Evolutionary conservation across 2,113 vertebrate genomes (phyloP).

Genomic region (Paratilapia polleni): DNA sequence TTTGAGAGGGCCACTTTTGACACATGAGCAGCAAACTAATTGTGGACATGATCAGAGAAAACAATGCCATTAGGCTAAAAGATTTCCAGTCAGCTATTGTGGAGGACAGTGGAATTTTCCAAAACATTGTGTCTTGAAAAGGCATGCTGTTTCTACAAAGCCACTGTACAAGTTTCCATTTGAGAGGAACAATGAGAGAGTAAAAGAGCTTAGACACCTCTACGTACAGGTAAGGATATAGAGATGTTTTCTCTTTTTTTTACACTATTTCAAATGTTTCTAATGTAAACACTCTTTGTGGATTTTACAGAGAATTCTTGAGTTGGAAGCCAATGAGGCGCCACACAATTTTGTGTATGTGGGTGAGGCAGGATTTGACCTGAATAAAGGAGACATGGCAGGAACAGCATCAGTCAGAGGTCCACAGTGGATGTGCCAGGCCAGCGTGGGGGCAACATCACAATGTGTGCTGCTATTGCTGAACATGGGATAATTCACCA

Average conservation of each 20-base stretch:
- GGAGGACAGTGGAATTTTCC: too few species aligned
- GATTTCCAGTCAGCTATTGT: too few species aligned
- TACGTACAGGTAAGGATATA: background rate
- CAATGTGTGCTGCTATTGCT: too few species aligned
- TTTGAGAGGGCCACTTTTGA: too few species aligned
- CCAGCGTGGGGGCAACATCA: background rate
- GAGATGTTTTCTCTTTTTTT: background rate
- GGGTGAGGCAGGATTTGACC: background rate
- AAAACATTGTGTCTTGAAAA: too few species aligned
- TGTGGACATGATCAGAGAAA: too few species aligned
- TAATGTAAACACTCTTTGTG: background rate
- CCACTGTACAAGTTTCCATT: too few species aligned
- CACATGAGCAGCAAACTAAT: too few species aligned
- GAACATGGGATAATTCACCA: background rate
- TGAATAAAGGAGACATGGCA: background rate
- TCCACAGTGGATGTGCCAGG: background rate
- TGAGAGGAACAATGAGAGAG: background rate
- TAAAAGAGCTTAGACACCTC: background rate
- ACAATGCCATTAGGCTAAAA: too few species aligned
- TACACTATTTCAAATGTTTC: background rate
- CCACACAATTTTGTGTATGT: background rate
- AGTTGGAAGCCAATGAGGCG: background rate
- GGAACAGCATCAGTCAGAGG: background rate
- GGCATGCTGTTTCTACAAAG: background rate
- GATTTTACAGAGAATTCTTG: background rate